These are phyloP conservation scores for Mustela lutreola DNA, from an alignment of 2,113 vertebrate species.

Conservation along the genomic window DNA sequence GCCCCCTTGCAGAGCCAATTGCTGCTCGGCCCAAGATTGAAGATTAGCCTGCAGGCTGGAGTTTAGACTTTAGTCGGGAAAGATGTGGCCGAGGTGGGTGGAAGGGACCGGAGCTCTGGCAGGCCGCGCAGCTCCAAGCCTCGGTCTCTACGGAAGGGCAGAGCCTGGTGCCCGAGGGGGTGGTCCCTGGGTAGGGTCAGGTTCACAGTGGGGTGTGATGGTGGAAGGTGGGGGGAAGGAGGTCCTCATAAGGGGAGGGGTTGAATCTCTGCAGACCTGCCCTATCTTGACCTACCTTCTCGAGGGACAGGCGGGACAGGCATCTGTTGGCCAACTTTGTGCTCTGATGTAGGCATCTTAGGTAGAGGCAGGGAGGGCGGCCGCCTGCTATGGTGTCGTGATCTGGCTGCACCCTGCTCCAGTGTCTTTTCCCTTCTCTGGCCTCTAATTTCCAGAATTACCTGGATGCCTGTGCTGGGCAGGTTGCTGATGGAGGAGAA, in stretches of 20 bases:
- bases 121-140: neutral
- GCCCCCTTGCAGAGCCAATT: neutral
- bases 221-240: no score
- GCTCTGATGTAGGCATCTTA: neutral
- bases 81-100: neutral
- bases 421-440: neutral
- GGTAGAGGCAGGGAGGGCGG: neutral
- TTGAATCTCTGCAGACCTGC: neutral
- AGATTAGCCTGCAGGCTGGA: slow-evolving; percentile 73
- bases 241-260: neutral
- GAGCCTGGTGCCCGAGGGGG: neutral
- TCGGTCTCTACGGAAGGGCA: neutral
- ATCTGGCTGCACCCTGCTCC: neutral
- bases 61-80: slow-evolving; percentile 76
- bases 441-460: neutral
- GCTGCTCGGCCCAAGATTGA: slow-evolving; percentile 57
- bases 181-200: neutral
- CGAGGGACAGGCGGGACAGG: neutral
- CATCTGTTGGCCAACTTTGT: neutral
- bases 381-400: neutral
- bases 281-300: neutral
- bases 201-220: neutral
- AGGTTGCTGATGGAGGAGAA: neutral
- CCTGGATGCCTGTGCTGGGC: neutral
- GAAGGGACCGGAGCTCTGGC: neutral